Base-by-base conservation (phyloP, 2,797 vertebrate species). In the Poeciliopsis gracilis region DNA sequence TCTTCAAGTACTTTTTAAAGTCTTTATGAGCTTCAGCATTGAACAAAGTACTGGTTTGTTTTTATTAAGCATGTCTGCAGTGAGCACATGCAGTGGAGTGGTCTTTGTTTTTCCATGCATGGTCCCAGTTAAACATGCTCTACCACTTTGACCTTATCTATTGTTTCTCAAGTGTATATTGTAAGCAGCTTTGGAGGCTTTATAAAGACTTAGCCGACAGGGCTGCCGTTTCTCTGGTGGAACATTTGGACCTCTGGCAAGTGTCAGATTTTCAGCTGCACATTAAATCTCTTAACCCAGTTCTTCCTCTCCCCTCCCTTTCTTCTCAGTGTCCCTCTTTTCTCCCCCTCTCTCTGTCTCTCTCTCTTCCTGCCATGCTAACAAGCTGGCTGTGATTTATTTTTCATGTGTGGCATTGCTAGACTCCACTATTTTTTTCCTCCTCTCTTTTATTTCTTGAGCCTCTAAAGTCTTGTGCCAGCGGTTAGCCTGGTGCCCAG, bases 221-320 rank as follows among this genome's bases (percentile, higher is more conserved):
- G 83, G 90, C 88, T 87, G 91, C 90, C 77, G 75, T 88, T 91
- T 84, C 90, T 92, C 90, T 90, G 90, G 82, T 87, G 92, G 89
- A 93, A 90, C 91, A 94, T 91, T 93, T 93, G 91, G 92, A 94
- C 93, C 90, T 91, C 87, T 93, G 91, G 92, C 92, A 92, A 93
- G 92, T 92, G 91, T 94, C 92, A 92, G 89, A 93, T 92, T 94
- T 93, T 94, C 91, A 92, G 91, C 91, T 88, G 91, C 88, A 92
- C 90, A 91, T 92, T 91, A 95, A 95, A 93, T 94, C 93, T 95
- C 90, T 92, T 91, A 91, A 92, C 92, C 92, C 91, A 93, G 86
- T 93, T 92, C 81, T 83, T 82, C 74, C 82, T 43, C 71, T 75
- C 45, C 76, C 23, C 77, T 51, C 69, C 75, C 79, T 78, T 13